phyloP scores from a whole-genome alignment of 2,113 vertebrate species.

The Semnornis frantzii region DNA sequence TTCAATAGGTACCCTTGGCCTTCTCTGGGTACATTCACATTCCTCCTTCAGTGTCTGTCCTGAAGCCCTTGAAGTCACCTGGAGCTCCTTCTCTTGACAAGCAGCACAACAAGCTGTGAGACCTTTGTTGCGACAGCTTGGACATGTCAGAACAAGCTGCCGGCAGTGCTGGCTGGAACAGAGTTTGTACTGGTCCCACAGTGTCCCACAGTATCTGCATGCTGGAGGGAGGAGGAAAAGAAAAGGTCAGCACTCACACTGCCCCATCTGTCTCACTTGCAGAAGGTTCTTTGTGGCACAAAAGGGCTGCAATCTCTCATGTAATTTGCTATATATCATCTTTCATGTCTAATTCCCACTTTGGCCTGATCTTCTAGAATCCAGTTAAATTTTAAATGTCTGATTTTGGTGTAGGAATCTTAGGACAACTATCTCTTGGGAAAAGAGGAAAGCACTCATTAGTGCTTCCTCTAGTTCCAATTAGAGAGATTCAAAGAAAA shows the following conservation, averaged over 20 bases:
- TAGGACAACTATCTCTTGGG: background rate
- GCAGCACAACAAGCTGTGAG: slow-evolving; percentile 87
- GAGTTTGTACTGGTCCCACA: slow-evolving; percentile 91
- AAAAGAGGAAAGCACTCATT: background rate
- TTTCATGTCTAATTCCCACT: background rate
- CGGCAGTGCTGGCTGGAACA: slow-evolving; percentile 89
- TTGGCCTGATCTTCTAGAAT: background rate
- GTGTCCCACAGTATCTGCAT: slow-evolving; percentile 88
- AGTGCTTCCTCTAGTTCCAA: background rate
- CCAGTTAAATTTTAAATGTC: background rate
- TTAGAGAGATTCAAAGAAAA: background rate
- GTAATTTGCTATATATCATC: background rate
- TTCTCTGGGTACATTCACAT: slow-evolving; percentile 88
- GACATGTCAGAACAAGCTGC: slow-evolving; percentile 91
- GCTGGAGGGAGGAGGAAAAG: slow-evolving; percentile 72
- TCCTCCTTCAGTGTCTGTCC: slow-evolving; percentile 81
- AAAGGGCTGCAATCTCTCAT: background rate
- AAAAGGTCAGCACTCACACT: background rate
- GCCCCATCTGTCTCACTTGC: background rate
- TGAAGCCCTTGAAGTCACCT: background rate
- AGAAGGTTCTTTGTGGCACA: background rate
- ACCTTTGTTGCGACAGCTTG: slow-evolving; percentile 79
- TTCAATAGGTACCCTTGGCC: slow-evolving; percentile 85
- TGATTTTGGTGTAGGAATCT: background rate
- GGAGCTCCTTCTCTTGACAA: slow-evolving; percentile 85